phyloP scores from a whole-genome alignment of 1,140 invertebrate species.

The Zaprionus camerounensis region DNA sequence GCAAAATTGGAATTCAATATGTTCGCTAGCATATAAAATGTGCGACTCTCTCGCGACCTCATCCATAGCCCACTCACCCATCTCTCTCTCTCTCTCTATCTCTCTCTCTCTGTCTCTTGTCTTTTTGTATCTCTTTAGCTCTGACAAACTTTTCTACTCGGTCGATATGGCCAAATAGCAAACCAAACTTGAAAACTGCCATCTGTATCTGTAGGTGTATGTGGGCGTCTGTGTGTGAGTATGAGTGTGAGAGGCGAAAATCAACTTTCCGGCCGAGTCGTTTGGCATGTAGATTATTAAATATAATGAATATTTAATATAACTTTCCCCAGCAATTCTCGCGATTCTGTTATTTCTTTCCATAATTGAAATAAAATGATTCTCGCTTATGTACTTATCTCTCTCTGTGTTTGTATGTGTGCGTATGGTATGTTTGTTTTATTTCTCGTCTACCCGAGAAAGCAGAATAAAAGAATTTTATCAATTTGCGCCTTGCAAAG shows the following conservation, averaged over 20 bases:
- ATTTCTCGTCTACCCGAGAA: conserved; percentile 11
- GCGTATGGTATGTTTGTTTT: conserved; percentile 14
- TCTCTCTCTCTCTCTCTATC: background rate
- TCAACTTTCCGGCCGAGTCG: conserved; percentile 53
- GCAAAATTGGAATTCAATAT: conserved; percentile 81
- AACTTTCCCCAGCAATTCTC: conserved; percentile 42
- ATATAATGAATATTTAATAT: conserved; percentile 76
- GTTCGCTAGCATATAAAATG: conserved; percentile 71
- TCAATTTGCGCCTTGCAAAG: conserved; percentile 22
- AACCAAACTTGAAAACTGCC: conserved; percentile 29
- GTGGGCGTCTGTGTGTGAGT: conserved; percentile 11
- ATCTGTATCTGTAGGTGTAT: conserved; percentile 29
- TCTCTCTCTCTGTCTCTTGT: background rate
- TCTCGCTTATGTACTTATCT: conserved; percentile 7
- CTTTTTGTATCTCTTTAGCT: conserved; percentile 36
- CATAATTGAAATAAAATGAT: conserved; percentile 11
- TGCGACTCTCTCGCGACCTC: conserved; percentile 28
- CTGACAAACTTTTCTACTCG: conserved; percentile 48
- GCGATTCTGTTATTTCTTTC: conserved; percentile 5
- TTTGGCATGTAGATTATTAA: conserved; percentile 63
- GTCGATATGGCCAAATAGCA: conserved; percentile 22
- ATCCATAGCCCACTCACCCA: no score
- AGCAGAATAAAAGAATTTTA: conserved; percentile 24
- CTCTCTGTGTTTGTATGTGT: background rate
- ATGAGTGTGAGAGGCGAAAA: conserved; percentile 20